Percentiles rank a stretch among this genome's conserved stretches.
These are phyloP conservation scores for Megastigmus dorsalis DNA, from an alignment of 2,888 invertebrate genomes.

Conservation along the genomic window DNA sequence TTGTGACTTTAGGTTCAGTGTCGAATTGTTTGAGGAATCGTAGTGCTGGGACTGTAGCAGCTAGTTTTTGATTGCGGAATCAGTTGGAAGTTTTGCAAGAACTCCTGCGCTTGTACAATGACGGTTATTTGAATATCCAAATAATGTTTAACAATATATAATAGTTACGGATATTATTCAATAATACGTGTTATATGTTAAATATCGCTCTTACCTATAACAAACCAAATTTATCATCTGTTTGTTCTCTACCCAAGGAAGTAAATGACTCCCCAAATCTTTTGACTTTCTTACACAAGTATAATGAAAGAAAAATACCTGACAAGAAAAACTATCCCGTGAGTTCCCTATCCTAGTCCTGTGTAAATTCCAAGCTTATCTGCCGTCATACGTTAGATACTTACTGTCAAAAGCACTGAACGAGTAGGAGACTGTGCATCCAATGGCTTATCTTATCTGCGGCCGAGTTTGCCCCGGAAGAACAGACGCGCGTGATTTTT, in stretches of 20 bases:
- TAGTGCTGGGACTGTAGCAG: no score
- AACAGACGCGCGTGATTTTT: constrained; percentile 25
- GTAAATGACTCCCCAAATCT: not conserved
- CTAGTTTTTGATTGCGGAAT: no score
- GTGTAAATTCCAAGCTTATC: constrained; percentile 44
- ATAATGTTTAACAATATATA: no score
- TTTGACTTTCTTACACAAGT: not conserved
- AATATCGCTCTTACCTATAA: constrained; percentile 3
- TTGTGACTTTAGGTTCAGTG: no score
- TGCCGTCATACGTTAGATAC: constrained; percentile 28
- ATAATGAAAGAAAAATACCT: constrained; percentile 11
- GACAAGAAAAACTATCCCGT: constrained; percentile 13
- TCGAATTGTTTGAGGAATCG: no score
- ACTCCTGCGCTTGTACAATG: no score
- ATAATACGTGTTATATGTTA: no score
- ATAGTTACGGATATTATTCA: no score
- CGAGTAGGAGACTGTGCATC: not conserved
- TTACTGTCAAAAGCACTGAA: constrained; percentile 42
- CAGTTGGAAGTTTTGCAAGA: no score
- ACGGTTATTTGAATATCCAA: no score
- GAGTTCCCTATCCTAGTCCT: not conserved
- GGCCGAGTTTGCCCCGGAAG: not conserved
- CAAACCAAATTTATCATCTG: constrained; percentile 12
- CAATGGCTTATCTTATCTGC: constrained; percentile 43
- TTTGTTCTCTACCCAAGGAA: not conserved